phyloP scores from a whole-genome alignment of 2,797 vertebrate genomes.

The Microcaecilia unicolor region DNA sequence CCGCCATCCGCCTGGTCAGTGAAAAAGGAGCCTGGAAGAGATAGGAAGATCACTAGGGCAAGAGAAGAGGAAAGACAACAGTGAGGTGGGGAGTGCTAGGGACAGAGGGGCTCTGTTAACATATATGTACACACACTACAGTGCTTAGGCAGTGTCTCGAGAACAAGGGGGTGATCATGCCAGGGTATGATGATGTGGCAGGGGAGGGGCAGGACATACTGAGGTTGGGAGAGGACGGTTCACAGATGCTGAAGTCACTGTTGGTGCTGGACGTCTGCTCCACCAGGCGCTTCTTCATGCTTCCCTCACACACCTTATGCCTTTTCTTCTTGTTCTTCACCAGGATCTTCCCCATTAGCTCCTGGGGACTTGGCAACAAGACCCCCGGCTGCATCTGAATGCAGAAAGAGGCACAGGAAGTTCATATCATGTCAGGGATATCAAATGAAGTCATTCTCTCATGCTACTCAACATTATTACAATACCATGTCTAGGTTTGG shows the following conservation, averaged over 20 bases:
- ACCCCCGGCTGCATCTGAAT: slow-evolving; percentile 61
- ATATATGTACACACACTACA: too few relatives aligned
- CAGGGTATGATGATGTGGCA: slow-evolving; percentile 22
- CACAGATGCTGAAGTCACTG: slow-evolving; percentile 43
- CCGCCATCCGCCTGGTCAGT: slow-evolving; percentile 26
- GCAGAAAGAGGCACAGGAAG: neutral
- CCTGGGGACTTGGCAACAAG: slow-evolving; percentile 70
- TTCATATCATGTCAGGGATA: too few relatives aligned
- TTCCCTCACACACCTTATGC: slow-evolving; percentile 19
- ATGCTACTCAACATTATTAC: too few relatives aligned
- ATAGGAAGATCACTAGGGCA: too few relatives aligned
- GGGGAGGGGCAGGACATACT: too few relatives aligned
- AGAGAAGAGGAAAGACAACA: too few relatives aligned
- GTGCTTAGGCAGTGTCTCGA: too few relatives aligned
- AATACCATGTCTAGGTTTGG: too few relatives aligned
- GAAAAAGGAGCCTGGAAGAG: slow-evolving; percentile 46
- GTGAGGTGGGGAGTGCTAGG: too few relatives aligned
- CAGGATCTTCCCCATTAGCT: slow-evolving; percentile 78
- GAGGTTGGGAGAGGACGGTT: slow-evolving; percentile 49
- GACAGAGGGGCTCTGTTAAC: too few relatives aligned
- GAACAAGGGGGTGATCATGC: too few relatives aligned
- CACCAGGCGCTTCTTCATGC: slow-evolving; percentile 34
- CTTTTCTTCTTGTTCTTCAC: slow-evolving; percentile 80
- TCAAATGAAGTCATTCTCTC: too few relatives aligned
- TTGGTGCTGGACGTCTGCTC: slow-evolving; percentile 43